These are phyloP conservation scores for Ceratotherium simum DNA, from an alignment of 2,113 vertebrate species.

Conservation along the genomic window DNA sequence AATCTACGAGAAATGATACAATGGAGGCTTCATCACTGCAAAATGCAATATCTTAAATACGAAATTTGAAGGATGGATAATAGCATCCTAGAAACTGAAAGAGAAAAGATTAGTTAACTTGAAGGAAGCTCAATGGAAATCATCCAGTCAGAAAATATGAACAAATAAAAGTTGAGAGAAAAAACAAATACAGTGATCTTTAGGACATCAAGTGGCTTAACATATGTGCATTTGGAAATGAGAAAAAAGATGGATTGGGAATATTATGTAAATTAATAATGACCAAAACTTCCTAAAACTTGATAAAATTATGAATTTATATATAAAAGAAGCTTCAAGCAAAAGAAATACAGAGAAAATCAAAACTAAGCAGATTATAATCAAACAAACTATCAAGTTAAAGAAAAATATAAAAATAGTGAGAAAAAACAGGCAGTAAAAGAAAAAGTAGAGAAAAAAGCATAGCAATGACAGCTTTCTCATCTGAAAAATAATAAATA, in stretches of 20 bases:
- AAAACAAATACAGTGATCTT: not conserved
- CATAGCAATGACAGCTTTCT: not conserved
- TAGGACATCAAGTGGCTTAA: not conserved
- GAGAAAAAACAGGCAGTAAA: not conserved
- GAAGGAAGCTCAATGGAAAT: not conserved
- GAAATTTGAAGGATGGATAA: not conserved
- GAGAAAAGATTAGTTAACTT: not conserved
- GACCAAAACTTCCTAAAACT: not conserved
- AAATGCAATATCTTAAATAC: not conserved
- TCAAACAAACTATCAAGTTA: not conserved
- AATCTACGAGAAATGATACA: not conserved
- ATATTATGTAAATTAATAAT: not conserved
- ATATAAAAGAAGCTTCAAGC: not conserved
- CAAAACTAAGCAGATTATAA: not conserved
- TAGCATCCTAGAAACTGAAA: not conserved
- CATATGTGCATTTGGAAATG: not conserved
- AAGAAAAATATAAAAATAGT: not conserved
- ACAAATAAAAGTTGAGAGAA: not conserved
- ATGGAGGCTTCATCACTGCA: not conserved
- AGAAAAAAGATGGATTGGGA: not conserved
- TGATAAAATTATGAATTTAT: not conserved
- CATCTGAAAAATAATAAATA: not conserved
- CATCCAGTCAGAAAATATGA: not conserved
- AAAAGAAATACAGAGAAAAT: not conserved
- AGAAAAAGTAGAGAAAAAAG: too few relatives aligned